Conservation (phyloP, 2,888 invertebrate genomes). For the Alsophila aescularia region DNA sequence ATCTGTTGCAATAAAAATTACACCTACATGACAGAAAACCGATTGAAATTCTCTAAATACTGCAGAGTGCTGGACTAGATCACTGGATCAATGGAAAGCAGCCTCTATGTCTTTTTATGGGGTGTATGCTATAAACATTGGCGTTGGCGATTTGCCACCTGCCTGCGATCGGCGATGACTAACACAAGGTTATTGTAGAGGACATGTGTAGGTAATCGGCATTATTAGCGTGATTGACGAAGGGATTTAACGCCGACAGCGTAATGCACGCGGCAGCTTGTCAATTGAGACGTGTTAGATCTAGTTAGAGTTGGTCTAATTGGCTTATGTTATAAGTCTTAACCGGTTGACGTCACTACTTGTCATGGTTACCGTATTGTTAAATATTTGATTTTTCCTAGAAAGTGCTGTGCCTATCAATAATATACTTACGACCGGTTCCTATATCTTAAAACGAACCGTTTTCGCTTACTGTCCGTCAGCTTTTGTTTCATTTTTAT, state of each 20-base stretch:
- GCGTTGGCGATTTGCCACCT: slow-evolving; percentile 66
- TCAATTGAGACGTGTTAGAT: not conserved
- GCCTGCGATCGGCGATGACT: slow-evolving; percentile 52
- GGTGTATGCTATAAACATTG: slow-evolving; percentile 63
- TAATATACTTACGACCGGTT: too few relatives aligned
- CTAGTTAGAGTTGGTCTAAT: not conserved
- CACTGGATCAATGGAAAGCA: slow-evolving; percentile 1
- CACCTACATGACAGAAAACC: too few relatives aligned
- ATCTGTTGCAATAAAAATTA: too few relatives aligned
- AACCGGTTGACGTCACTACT: too few relatives aligned
- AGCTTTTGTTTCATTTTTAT: too few relatives aligned
- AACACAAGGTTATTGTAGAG: slow-evolving; percentile 58
- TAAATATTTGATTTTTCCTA: too few relatives aligned
- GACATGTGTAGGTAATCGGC: slow-evolving; percentile 38
- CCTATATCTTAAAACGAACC: too few relatives aligned
- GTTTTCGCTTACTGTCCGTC: too few relatives aligned
- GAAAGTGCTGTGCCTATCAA: too few relatives aligned
- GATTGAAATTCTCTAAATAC: not conserved
- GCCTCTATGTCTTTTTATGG: slow-evolving; percentile 53
- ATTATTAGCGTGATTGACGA: slow-evolving; percentile 24
- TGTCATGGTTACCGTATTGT: too few relatives aligned
- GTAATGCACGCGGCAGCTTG: not conserved
- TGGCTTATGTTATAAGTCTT: not conserved
- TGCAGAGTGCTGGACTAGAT: not conserved
- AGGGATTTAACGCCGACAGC: slow-evolving; percentile 17